Conservation (phyloP, 2,888 invertebrate species). For the Drosophila mimetica region DNA sequence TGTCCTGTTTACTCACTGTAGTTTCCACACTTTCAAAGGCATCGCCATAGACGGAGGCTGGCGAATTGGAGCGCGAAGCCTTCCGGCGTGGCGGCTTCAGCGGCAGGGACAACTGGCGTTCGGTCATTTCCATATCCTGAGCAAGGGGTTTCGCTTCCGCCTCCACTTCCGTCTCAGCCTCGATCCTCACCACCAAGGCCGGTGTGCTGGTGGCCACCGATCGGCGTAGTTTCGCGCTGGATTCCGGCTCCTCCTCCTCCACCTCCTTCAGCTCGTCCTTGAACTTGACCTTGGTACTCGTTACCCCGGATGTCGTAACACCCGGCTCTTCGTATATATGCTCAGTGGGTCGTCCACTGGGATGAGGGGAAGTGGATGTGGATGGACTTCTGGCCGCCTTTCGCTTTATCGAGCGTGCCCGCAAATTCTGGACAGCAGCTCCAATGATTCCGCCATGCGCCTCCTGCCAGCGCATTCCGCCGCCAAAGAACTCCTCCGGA, state of each 20-base stretch:
- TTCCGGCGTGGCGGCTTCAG: constrained; percentile 83
- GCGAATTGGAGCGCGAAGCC: constrained; percentile 82
- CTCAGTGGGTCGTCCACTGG: constrained; percentile 51
- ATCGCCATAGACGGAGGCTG: constrained; percentile 56
- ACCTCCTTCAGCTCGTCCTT: constrained; percentile 52
- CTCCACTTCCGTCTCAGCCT: constrained; percentile 39
- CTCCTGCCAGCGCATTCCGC: constrained; percentile 73
- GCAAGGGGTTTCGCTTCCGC: constrained; percentile 1
- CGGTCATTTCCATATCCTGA: constrained; percentile 60
- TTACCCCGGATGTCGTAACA: constrained; percentile 14
- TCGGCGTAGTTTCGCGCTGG: constrained; percentile 52
- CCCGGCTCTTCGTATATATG: constrained; percentile 78
- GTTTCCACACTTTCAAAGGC: constrained; percentile 42
- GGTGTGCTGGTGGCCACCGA: constrained; percentile 83
- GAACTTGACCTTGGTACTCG: constrained; percentile 52
- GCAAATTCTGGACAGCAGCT: constrained; percentile 77
- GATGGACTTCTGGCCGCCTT: constrained; percentile 48
- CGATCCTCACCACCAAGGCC: constrained; percentile 71
- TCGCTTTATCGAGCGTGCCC: constrained; percentile 79
- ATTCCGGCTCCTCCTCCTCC: constrained; percentile 9
- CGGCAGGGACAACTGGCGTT: constrained; percentile 70
- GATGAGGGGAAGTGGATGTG: constrained; percentile 43
- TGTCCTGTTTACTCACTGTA: constrained; percentile 64
- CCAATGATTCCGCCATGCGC: constrained; percentile 81
- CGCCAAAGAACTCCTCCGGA: constrained; percentile 54